Percentiles rank a stretch among this genome's conserved stretches.
Conservation (phyloP, 2,888 invertebrate species). For the Drosophila pseudotalamancana region DNA sequence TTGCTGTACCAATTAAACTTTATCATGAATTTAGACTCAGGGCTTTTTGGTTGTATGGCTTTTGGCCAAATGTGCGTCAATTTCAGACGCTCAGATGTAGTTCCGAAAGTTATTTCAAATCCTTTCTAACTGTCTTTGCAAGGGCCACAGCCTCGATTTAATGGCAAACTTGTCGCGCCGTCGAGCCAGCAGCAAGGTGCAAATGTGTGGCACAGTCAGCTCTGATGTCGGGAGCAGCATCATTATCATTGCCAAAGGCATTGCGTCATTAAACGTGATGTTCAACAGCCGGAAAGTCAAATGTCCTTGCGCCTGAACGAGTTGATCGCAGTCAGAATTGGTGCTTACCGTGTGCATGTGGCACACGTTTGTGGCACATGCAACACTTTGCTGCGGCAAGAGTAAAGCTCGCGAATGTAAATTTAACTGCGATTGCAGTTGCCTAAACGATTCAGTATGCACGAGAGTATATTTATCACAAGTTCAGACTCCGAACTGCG, state of each 20-base stretch:
- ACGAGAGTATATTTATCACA: conserved; percentile 36
- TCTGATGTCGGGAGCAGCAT: conserved; percentile 33
- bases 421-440: conserved; percentile 30
- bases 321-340: conserved; percentile 33
- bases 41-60: conserved; percentile 21
- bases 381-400: conserved; percentile 25
- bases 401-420: conserved; percentile 15
- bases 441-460: conserved; percentile 19
- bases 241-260: conserved; percentile 59
- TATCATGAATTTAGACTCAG: conserved; percentile 1
- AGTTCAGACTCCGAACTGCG: conserved; percentile 2
- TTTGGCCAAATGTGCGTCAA: conserved; percentile 14
- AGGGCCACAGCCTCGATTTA: conserved; percentile 9
- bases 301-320: conserved; percentile 55
- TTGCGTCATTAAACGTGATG: conserved; percentile 62
- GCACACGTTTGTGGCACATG: conserved; percentile 15
- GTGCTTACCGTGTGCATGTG: conserved; percentile 20
- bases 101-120: too few species aligned
- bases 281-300: conserved; percentile 66
- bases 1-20: conserved; percentile 3
- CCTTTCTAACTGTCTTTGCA: conserved; percentile 9
- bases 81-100: conserved; percentile 38
- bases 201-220: conserved; percentile 26
- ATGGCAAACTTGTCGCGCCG: conserved; percentile 10
- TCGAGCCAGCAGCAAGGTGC: conserved; percentile 2